Evolutionary conservation across 2,888 invertebrate species (phyloP).

Genomic region (Eupithecia vulgata): DNA sequence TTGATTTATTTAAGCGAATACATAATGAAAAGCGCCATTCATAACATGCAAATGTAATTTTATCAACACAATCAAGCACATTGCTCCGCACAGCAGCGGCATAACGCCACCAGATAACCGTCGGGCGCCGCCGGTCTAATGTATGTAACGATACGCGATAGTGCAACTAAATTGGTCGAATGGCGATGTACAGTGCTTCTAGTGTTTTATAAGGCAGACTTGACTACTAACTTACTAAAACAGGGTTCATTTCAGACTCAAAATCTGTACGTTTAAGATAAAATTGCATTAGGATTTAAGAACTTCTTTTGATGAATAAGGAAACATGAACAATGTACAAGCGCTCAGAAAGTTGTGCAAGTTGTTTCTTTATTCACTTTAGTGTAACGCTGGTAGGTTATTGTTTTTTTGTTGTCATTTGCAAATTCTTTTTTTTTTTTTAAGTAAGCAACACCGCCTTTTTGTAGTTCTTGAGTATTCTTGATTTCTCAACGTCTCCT

Average conservation of each 20-base stretch:
- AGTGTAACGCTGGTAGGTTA: not conserved
- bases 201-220: not conserved
- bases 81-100: conserved; percentile 30
- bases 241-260: not conserved
- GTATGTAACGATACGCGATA: conserved; percentile 32
- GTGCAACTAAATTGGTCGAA: conserved; percentile 27
- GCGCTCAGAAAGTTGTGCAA: not conserved
- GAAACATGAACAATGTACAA: not conserved
- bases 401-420: not conserved
- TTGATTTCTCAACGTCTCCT: not conserved
- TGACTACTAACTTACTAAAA: not conserved
- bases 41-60: conserved; percentile 24
- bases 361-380: not conserved
- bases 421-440: not conserved
- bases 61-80: conserved; percentile 29
- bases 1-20: conserved; percentile 6
- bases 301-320: not conserved
- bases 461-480: not conserved
- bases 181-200: conserved; percentile 21
- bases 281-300: not conserved
- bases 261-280: not conserved
- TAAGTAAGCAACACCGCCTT: not conserved
- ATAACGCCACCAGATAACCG: conserved; percentile 37
- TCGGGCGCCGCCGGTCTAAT: conserved; percentile 31
- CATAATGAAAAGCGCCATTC: conserved; percentile 15